These are phyloP conservation scores for Cavia porcellus DNA, from an alignment of 2,113 vertebrate species.

Conservation along the genomic window DNA sequence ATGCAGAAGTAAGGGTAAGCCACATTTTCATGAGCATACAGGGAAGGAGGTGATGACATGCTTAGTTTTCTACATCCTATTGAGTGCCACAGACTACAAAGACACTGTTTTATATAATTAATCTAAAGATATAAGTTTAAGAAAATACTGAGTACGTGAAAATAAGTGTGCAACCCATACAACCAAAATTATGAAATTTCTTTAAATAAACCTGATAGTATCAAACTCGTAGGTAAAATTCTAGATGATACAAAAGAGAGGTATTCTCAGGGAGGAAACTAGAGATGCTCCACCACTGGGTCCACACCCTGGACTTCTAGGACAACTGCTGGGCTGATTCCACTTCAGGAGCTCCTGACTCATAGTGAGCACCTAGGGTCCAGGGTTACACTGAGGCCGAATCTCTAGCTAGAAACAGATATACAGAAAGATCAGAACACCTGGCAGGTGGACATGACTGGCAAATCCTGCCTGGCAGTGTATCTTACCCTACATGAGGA, in stretches of 20 bases:
- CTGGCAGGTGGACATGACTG: neutral
- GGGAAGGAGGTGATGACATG: neutral
- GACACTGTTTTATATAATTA: neutral
- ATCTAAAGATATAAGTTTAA: neutral
- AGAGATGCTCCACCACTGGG: no score
- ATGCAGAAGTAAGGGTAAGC: neutral
- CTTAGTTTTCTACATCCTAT: constrained; percentile 14
- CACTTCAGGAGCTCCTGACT: no score
- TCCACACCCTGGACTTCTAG: neutral
- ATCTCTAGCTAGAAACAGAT: neutral
- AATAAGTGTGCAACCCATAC: neutral
- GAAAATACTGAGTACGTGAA: neutral
- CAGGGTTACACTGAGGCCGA: neutral
- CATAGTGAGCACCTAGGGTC: neutral
- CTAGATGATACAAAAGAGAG: neutral
- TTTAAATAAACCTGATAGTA: neutral
- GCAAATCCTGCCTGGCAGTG: neutral
- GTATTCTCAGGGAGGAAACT: neutral
- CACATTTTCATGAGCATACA: neutral
- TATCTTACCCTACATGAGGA: neutral
- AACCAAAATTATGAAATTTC: constrained; percentile 33
- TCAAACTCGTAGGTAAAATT: neutral
- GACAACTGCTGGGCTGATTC: neutral
- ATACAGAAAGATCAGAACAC: neutral
- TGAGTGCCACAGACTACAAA: neutral